A percentile compares a stretch with the other conserved stretches of the same genome.
Evolutionary conservation across 2,113 vertebrate species (phyloP).

Genomic region (Gymnarchus niloticus): DNA sequence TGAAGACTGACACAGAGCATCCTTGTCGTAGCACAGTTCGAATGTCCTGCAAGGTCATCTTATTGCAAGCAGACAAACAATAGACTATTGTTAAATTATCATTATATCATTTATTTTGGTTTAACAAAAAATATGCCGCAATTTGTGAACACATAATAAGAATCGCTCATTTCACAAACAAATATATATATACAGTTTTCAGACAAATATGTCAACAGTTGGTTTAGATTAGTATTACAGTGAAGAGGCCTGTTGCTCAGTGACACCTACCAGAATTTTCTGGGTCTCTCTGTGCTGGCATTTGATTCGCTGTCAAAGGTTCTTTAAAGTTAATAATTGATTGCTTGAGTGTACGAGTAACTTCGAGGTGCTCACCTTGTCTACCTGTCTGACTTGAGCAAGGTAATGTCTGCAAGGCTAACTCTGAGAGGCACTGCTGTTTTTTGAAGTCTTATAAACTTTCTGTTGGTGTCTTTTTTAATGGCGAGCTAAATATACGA

Average conservation of each 20-base stretch:
- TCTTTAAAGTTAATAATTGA: conserved; percentile 14
- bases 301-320: conserved; percentile 17
- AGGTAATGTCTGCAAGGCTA: neutral
- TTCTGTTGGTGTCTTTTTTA: neutral
- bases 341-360: conserved; percentile 10
- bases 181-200: no score
- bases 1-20: neutral
- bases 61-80: neutral
- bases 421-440: neutral
- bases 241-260: neutral
- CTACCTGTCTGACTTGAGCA: neutral
- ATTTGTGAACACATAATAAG: neutral
- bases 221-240: neutral
- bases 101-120: neutral
- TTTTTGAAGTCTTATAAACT: neutral
- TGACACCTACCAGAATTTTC: conserved; percentile 4
- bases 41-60: neutral
- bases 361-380: neutral
- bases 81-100: neutral
- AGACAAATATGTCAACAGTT: no score
- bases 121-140: neutral
- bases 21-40: neutral
- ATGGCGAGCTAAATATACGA: neutral
- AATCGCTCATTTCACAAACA: no score
- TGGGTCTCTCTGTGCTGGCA: neutral